A percentile compares a stretch with the other conserved stretches of the same genome.
These are phyloP conservation scores for Notocelia uddmanniana DNA, from an alignment of 2,888 invertebrate species.

Conservation along the genomic window DNA sequence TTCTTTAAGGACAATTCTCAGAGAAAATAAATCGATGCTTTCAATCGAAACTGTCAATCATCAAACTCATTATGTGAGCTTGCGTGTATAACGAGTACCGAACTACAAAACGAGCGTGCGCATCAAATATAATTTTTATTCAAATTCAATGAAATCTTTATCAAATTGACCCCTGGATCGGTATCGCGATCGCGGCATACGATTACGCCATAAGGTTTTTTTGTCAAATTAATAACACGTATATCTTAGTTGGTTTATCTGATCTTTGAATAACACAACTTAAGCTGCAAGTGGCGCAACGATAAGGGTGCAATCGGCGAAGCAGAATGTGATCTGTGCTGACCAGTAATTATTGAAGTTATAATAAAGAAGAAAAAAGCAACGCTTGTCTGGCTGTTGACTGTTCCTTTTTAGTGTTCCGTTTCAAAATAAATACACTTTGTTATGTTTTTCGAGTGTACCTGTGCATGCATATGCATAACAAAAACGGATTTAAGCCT, in stretches of 20 bases:
- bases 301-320: conserved; percentile 44
- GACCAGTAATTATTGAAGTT: neutral
- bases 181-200: conserved; percentile 14
- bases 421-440: too few species aligned
- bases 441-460: too few species aligned
- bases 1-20: too few species aligned
- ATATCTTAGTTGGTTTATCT: conserved; percentile 52
- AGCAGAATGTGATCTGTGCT: conserved; percentile 9
- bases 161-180: neutral
- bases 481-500: too few species aligned
- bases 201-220: conserved; percentile 35
- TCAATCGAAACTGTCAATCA: too few species aligned
- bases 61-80: too few species aligned
- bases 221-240: conserved; percentile 56
- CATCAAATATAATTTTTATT: neutral
- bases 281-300: conserved; percentile 53
- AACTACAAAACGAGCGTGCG: neutral
- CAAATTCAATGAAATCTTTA: neutral
- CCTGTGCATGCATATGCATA: too few species aligned
- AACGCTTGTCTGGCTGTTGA: too few species aligned
- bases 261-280: conserved; percentile 53
- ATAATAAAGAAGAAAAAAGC: too few species aligned
- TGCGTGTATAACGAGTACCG: too few species aligned
- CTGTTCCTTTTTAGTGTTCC: too few species aligned
- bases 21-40: too few species aligned